Base-by-base conservation (phyloP, 2,113 vertebrate species). In the Labeo rohita region DNA sequence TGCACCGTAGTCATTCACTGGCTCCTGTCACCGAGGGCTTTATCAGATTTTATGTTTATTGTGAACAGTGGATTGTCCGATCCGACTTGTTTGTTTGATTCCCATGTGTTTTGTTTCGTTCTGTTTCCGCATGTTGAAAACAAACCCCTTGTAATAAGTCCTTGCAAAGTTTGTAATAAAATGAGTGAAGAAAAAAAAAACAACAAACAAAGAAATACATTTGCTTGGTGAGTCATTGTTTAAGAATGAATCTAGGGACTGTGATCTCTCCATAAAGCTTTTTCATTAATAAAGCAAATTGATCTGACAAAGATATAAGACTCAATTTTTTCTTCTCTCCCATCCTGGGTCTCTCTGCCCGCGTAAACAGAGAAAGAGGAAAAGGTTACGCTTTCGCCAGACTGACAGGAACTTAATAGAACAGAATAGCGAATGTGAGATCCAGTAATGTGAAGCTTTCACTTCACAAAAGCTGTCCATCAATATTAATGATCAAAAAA, bases 81-180 rank as follows among this genome's bases (percentile, higher is more conserved):
- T 80, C 80, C 79, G 61, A 84, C 86, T 81, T 83, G 83, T 89
- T 87, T 82, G 88, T 89, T 87, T 85, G 78, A 72, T 78, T 87
- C 85, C 88, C 83, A 78, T 63, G 88, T 89, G 86, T 89, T 89
- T 72, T 50, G 88, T 89, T 89, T 85, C 39, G 87, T 95, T 95
- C 93, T 85, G 93, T 95, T 95, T 89, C 91, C 93, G 95, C 95
- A 96, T 96, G 95, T 95, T 94, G 93, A 94, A 92, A 95, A 95
- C 93, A 93, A 85, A 83, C 96, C 94, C 97, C 95, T 96, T 99
- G 97, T 99, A 99, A 98, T 98, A 98, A 98, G 96, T 96, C 96
- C 96, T 95, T 93, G 93, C 94, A 95, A 97, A 97, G 95, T 98
- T 98, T 98, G 96, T 97, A 98, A 98, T 98, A 98, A 99, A 96